These are phyloP conservation scores for Rhopalosiphum nymphaeae DNA, from an alignment of 2,888 invertebrate genomes.

Conservation along the genomic window DNA sequence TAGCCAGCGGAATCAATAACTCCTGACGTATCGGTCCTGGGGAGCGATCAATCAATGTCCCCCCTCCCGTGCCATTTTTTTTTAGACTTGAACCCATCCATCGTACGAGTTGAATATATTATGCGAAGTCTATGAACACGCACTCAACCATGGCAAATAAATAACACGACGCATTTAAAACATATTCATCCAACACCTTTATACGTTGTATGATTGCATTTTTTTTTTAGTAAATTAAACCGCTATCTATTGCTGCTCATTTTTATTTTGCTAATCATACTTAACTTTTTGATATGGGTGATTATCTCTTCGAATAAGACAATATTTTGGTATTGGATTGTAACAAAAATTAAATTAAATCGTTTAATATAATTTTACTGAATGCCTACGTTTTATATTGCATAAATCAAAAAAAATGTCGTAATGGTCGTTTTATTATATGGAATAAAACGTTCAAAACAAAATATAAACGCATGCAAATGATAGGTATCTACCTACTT, in stretches of 20 bases:
- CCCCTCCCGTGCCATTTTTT: background rate
- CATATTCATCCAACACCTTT: background rate
- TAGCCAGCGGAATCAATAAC: conserved; percentile 52
- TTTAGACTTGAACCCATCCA: conserved; percentile 1
- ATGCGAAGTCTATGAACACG: conserved; percentile 15
- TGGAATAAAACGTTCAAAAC: background rate
- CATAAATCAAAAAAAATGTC: background rate
- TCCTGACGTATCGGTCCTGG: conserved; percentile 48
- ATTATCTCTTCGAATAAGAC: background rate
- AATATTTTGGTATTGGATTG: background rate
- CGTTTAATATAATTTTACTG: background rate
- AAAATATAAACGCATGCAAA: background rate
- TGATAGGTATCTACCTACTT: background rate
- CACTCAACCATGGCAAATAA: conserved; percentile 19
- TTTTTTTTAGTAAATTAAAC: background rate
- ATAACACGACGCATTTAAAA: conserved; percentile 25
- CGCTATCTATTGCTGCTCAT: background rate
- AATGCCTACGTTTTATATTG: background rate
- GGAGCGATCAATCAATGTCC: conserved; percentile 56
- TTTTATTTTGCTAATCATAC: background rate
- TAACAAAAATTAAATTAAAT: background rate
- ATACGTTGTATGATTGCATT: background rate
- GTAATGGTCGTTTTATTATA: background rate
- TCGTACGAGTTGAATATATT: conserved; percentile 21
- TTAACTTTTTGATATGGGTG: background rate